Evolutionary conservation across 2,113 vertebrate genomes (phyloP), one percentile per base, ranked within the genome.

Genomic region (Paraplagusia blochii): DNA sequence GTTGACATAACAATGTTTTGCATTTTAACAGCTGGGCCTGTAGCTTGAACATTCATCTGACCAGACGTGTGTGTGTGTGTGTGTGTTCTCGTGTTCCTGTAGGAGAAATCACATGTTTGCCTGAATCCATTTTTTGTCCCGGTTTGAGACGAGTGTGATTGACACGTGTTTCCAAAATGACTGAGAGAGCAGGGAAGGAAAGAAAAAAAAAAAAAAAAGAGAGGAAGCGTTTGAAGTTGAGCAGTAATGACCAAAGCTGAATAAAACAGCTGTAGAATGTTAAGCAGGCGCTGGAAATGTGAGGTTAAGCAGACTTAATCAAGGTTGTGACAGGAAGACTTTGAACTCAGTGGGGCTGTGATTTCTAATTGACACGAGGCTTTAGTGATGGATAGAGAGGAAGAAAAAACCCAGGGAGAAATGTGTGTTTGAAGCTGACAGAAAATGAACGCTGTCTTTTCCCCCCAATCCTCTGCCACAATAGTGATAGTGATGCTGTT

Each of bases 211-310:
- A 43, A 14, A 43, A 43, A 43, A 43, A 77, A 36, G 17, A 53
- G 80, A 85, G 79, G 66, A 80, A 81, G 79, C 89, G 93, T 92
- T 92, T 91, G 90, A 90, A 91, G 90, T 80, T 10, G 63, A 81
- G 87, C 81, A 67, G 91, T 90, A 92, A 90, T 88, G 87, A 88
- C 88, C 84, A 89, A 88, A 92, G 91, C 80, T 65, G 86, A 91
- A 88, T 88, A 88, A 90, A 87, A 87, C 87, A 88, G 85, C 87
- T 87, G 72, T 82, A 90, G 84, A 88, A 93, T 93, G 92, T 89
- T 92, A 72, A 87, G 63, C 80, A 89, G 89, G 66, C 85, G 68
- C 74, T 84, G 84, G 84, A 89, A 79, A 70, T 77, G 90, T 83
- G 83, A 81, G 86, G 85, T 72, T 89, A 86, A 91, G 80, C 86